Conservation (phyloP, 2,113 vertebrate genomes). For the Nycticebus coucang region DNA sequence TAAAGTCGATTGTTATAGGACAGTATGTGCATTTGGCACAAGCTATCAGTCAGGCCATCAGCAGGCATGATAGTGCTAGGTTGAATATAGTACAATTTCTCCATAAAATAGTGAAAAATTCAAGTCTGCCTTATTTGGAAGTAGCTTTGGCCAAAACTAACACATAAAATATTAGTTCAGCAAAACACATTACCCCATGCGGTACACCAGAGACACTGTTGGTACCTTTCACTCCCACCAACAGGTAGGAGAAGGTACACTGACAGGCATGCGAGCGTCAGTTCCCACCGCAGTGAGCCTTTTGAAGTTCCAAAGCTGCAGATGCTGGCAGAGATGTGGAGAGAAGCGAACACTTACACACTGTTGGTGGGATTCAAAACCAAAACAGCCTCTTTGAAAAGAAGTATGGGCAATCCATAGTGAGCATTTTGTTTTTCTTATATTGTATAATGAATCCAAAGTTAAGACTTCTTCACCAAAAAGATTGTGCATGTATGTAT, state of each 20-base stretch:
- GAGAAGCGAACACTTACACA: too few relatives aligned
- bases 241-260: accelerated
- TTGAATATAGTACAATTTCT: neutral
- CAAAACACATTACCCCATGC: neutral
- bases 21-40: neutral
- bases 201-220: neutral
- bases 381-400: too few relatives aligned
- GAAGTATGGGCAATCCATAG: too few relatives aligned
- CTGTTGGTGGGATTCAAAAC: too few relatives aligned
- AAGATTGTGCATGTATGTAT: neutral
- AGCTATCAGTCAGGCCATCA: neutral
- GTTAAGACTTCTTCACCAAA: neutral
- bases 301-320: too few relatives aligned
- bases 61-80: neutral
- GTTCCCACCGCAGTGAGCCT: neutral
- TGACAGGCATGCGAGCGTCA: neutral
- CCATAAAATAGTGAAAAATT: slow-evolving; percentile 47
- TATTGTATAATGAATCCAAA: neutral
- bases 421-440: neutral
- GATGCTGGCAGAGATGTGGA: too few relatives aligned
- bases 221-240: too few relatives aligned
- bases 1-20: neutral
- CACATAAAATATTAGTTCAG: neutral
- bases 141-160: neutral
- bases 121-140: slow-evolving; percentile 5